phyloP scores from a whole-genome alignment of 1,140 invertebrate species.

The Drosophila ohnishii region DNA sequence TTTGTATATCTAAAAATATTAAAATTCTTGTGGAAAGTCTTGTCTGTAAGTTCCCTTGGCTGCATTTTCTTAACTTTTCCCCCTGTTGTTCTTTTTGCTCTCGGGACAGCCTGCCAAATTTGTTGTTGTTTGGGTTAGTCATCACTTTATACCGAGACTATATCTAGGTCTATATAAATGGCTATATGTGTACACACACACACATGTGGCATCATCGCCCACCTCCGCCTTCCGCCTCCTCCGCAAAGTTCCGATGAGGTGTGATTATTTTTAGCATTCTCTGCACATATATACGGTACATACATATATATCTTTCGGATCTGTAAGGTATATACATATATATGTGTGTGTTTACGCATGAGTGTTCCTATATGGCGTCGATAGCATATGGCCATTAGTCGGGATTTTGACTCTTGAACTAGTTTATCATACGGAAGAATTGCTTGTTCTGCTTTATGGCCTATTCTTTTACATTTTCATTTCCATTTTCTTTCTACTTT shows the following conservation, averaged over 20 bases:
- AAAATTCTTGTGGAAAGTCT: slow-evolving; percentile 10
- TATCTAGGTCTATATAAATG: slow-evolving; percentile 36
- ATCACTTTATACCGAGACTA: slow-evolving; percentile 47
- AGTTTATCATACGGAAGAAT: slow-evolving; percentile 42
- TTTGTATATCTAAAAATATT: slow-evolving; percentile 48
- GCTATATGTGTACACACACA: slow-evolving; percentile 26
- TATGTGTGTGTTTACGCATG: slow-evolving; percentile 18
- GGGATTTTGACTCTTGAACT: slow-evolving; percentile 47
- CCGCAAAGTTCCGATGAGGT: slow-evolving; percentile 50
- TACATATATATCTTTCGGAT: slow-evolving; percentile 23
- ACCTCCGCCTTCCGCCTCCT: slow-evolving; percentile 20
- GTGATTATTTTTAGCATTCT: slow-evolving; percentile 53
- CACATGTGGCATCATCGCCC: slow-evolving; percentile 46
- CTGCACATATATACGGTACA: background rate
- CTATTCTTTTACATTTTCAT: background rate
- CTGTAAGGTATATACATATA: slow-evolving; percentile 14
- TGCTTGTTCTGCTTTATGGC: slow-evolving; percentile 3
- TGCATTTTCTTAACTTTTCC: slow-evolving; percentile 20
- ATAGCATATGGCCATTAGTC: slow-evolving; percentile 40
- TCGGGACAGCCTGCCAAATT: slow-evolving; percentile 66
- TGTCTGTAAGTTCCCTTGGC: slow-evolving; percentile 22
- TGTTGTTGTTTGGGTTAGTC: slow-evolving; percentile 66
- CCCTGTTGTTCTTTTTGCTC: slow-evolving; percentile 25
- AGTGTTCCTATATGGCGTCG: slow-evolving; percentile 21
- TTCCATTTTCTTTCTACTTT: background rate